A percentile compares a stretch with the other conserved stretches of the same genome.
These are phyloP conservation scores for Eremophila alpestris DNA, from an alignment of 2,797 vertebrate species.

Conservation along the genomic window DNA sequence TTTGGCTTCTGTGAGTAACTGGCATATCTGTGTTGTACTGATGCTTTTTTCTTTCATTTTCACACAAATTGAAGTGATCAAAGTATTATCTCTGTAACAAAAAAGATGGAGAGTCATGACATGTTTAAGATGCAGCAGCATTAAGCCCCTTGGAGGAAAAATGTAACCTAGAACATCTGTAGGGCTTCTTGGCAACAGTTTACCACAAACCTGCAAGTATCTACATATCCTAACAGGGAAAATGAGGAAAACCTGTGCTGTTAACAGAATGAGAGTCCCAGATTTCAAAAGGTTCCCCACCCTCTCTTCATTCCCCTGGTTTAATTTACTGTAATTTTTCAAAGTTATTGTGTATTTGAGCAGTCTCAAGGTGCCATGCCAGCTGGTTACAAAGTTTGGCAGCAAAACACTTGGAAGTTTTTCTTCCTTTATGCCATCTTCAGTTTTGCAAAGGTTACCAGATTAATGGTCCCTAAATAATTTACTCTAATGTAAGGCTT, in stretches of 20 bases:
- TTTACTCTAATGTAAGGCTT: constrained; percentile 65
- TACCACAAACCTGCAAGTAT: neutral
- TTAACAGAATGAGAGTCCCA: constrained; percentile 23
- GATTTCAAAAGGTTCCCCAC: constrained; percentile 18
- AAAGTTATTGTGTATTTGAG: constrained; percentile 34
- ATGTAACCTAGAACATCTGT: constrained; percentile 17
- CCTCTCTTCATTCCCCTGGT: neutral
- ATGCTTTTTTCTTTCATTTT: neutral
- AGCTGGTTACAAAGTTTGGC: constrained; percentile 58
- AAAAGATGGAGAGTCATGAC: neutral
- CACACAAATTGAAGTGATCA: neutral
- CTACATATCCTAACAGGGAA: neutral
- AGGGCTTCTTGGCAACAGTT: neutral
- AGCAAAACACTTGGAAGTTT: constrained; percentile 55
- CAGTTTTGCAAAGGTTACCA: constrained; percentile 65
- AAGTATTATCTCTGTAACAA: neutral
- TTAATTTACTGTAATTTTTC: constrained; percentile 61
- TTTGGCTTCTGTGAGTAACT: neutral
- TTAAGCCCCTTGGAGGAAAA: neutral
- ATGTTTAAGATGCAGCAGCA: neutral
- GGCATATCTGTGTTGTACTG: neutral
- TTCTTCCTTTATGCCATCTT: constrained; percentile 56
- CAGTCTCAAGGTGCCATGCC: constrained; percentile 43
- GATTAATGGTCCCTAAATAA: constrained; percentile 65
- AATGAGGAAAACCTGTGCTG: neutral